Conservation (phyloP, 1,140 invertebrate genomes). For the Drosophila chauvacae region DNA sequence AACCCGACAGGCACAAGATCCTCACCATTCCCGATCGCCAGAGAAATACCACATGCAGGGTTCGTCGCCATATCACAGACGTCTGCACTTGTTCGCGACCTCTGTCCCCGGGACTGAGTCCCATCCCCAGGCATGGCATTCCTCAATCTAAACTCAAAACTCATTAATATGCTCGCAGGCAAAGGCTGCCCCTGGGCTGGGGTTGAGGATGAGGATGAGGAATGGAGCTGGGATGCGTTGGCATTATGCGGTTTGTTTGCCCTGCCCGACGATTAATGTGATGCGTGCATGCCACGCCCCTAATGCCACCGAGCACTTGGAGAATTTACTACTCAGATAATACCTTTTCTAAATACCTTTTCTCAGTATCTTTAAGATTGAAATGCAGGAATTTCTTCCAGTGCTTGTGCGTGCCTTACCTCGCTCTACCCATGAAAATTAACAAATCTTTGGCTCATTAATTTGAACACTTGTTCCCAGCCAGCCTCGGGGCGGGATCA, state of each 20-base stretch:
- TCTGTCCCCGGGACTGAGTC: slow-evolving; percentile 13
- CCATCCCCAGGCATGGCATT: slow-evolving; percentile 48
- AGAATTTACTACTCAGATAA: neutral
- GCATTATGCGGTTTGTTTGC: slow-evolving; percentile 55
- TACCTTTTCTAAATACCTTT: neutral
- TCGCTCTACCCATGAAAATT: slow-evolving; percentile 67
- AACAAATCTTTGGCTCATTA: slow-evolving; percentile 81
- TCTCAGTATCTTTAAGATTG: neutral
- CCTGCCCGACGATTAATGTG: slow-evolving; percentile 67
- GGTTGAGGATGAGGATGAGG: slow-evolving; percentile 27
- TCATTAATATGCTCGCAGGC: slow-evolving; percentile 75
- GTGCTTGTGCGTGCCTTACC: slow-evolving; percentile 32
- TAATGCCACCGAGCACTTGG: slow-evolving; percentile 6
- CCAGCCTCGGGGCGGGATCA: slow-evolving; percentile 38
- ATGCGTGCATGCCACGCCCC: slow-evolving; percentile 52
- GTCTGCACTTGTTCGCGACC: slow-evolving; percentile 54
- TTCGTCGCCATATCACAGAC: slow-evolving; percentile 30
- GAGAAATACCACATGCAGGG: slow-evolving; percentile 47
- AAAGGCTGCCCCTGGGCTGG: slow-evolving; percentile 16
- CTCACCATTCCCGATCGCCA: slow-evolving; percentile 18
- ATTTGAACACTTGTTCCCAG: slow-evolving; percentile 72
- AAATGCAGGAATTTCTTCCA: neutral
- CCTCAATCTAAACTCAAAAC: slow-evolving; percentile 71
- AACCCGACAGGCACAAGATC: slow-evolving; percentile 10
- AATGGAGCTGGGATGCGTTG: slow-evolving; percentile 30